These are phyloP conservation scores for Philereme vetulata DNA, from an alignment of 2,888 invertebrate genomes.

Conservation along the genomic window DNA sequence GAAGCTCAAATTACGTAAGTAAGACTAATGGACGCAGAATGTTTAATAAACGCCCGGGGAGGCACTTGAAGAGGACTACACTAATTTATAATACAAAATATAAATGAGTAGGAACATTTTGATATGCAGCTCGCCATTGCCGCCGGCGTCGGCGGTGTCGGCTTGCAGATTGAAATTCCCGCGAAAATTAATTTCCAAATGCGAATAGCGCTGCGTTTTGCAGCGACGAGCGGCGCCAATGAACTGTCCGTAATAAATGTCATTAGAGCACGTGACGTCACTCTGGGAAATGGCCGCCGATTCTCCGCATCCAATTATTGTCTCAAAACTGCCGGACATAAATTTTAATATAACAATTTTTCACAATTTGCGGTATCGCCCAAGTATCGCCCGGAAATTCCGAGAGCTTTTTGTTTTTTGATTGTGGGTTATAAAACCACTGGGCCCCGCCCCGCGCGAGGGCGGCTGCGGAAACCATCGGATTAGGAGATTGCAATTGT, in stretches of 20 bases:
- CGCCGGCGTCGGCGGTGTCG: slow-evolving; percentile 28
- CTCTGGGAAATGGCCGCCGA: slow-evolving; percentile 63
- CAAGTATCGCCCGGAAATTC: slow-evolving; percentile 27
- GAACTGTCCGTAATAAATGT: slow-evolving; percentile 76
- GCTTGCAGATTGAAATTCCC: slow-evolving; percentile 54
- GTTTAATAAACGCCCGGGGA: slow-evolving; percentile 21
- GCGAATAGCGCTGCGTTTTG: slow-evolving; percentile 58
- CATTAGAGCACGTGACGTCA: slow-evolving; percentile 76
- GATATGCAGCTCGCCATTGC: slow-evolving; percentile 35
- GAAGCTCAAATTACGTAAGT: slow-evolving; percentile 19
- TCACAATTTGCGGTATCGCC: slow-evolving; percentile 69
- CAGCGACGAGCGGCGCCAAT: slow-evolving; percentile 67
- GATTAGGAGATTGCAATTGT: slow-evolving; percentile 44
- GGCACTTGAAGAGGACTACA: slow-evolving; percentile 19
- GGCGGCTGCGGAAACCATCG: slow-evolving; percentile 38
- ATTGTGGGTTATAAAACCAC: slow-evolving; percentile 50
- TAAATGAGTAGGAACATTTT: slow-evolving; percentile 26
- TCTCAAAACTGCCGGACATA: slow-evolving; percentile 77
- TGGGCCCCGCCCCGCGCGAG: slow-evolving; percentile 40
- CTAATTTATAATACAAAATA: slow-evolving; percentile 31
- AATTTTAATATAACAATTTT: slow-evolving; percentile 79
- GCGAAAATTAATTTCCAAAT: slow-evolving; percentile 71
- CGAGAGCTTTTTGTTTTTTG: slow-evolving; percentile 61
- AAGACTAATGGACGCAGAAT: slow-evolving; percentile 10
- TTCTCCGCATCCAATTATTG: slow-evolving; percentile 75